A percentile compares a stretch with the other conserved stretches of the same genome.
These are phyloP conservation scores for Ophthalmolycus amberensis DNA, from an alignment of 2,113 vertebrate genomes.

Conservation along the genomic window DNA sequence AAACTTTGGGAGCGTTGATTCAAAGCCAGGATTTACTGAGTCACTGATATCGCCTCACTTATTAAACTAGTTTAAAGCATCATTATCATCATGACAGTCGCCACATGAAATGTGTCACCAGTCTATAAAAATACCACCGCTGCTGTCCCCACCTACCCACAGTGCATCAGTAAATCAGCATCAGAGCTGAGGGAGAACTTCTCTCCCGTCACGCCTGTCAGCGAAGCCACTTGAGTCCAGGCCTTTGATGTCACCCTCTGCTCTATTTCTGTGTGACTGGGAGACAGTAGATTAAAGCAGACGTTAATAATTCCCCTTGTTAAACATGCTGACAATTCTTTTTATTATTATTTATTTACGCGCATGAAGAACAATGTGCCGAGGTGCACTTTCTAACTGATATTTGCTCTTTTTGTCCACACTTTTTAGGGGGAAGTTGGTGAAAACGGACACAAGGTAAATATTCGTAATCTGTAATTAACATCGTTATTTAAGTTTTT, in stretches of 20 bases:
- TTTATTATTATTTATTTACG: slow-evolving; percentile 35
- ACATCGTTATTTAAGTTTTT: neutral
- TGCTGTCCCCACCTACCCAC: slow-evolving; percentile 40
- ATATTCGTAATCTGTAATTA: neutral
- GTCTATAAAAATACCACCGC: slow-evolving; percentile 51
- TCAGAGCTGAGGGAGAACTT: slow-evolving; percentile 57
- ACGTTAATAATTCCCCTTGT: slow-evolving; percentile 77
- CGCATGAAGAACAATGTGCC: slow-evolving; percentile 25
- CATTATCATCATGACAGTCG: slow-evolving; percentile 34
- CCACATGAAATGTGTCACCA: slow-evolving; percentile 49
- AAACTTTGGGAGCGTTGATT: neutral
- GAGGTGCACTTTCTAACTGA: slow-evolving; percentile 8
- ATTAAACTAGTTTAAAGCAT: slow-evolving; percentile 18
- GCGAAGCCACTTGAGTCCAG: slow-evolving; percentile 40
- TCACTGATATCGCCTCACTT: neutral
- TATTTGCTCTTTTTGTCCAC: slow-evolving; percentile 36
- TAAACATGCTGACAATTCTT: slow-evolving; percentile 55
- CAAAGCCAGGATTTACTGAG: slow-evolving; percentile 13
- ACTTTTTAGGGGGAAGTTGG: slow-evolving; percentile 86
- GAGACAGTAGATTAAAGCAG: slow-evolving; percentile 69
- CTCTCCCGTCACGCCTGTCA: slow-evolving; percentile 64
- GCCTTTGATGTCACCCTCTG: slow-evolving; percentile 77
- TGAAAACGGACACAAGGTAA: slow-evolving; percentile 91
- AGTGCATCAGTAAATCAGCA: slow-evolving; percentile 59
- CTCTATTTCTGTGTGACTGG: slow-evolving; percentile 71